Base-by-base conservation (phyloP, 2,888 invertebrate genomes). In the Leptopilina myrica region DNA sequence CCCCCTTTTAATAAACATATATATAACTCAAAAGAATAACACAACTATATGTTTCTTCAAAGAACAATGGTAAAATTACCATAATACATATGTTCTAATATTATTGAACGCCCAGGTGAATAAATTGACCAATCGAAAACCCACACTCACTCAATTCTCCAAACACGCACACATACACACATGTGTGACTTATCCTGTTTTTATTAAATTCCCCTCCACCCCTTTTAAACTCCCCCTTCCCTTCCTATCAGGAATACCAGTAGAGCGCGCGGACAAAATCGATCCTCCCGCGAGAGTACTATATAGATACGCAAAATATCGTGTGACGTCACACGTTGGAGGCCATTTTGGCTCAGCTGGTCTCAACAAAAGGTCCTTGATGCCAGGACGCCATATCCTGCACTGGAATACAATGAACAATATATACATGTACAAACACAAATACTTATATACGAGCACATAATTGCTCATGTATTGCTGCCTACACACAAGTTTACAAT, bases 311-410 rank as follows among this genome's bases (percentile, higher is more conserved):
- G 76, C 73, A 77, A 77, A 81, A 85, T 84, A 85, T 86, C 83
- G 82, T 82, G 85, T 89, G 89, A 89, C 89, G 88, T 89, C 87
- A 88, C 81, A 76, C 64, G 76, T 73, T 81, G 82, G 88, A 87
- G 90, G 91, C 91, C 91, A 91, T 91, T 91, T 91, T 91, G 90
- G 88, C 91, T 90, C 90, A 90, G 90, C 90, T 91, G 90, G 89
- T 88, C 82, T 83, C 87, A 85, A 90, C 90, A 90, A 90, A 89
- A 87, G 89, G 84, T 81, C 85, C 83, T 86, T 82, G 88, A 89
- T 86, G 85, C 86, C 84, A 88, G 88, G 87, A 88, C 89, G 90
- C 90, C 89, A 88, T 90, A 87, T 90, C 88, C 87, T 85, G 86
- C 84, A 82, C 82, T 81, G 80, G 78, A 77, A 81, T 80, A 88